phyloP scores from a whole-genome alignment of 2,113 vertebrate genomes.

The Phodopus roborovskii region DNA sequence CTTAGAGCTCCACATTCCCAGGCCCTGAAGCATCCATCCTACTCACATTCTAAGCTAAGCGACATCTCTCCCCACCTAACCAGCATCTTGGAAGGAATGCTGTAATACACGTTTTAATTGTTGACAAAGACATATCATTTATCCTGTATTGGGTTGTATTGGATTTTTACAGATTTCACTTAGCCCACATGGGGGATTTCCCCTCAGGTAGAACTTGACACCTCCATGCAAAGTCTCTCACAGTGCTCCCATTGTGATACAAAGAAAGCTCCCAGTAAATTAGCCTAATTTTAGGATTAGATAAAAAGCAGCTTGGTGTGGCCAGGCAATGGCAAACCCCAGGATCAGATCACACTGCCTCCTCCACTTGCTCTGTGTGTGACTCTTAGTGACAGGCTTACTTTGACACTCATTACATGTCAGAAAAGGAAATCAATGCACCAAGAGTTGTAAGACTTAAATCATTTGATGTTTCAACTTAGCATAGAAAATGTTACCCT shows the following conservation, averaged over 20 bases:
- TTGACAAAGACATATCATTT: background rate
- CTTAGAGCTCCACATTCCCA: too few species aligned
- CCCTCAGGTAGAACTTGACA: background rate
- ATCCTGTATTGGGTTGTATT: background rate
- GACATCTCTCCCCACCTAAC: background rate
- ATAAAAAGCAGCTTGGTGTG: background rate
- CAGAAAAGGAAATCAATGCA: background rate
- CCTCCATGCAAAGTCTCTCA: background rate
- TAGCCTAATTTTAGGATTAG: slow-evolving; percentile 53
- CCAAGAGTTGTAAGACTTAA: slow-evolving; percentile 3
- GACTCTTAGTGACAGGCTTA: background rate
- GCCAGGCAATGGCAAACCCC: background rate
- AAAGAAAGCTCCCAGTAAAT: background rate
- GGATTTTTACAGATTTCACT: background rate
- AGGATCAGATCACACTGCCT: background rate
- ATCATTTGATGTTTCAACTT: background rate
- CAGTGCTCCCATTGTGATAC: background rate
- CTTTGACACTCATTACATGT: slow-evolving; percentile 15
- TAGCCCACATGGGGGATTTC: background rate
- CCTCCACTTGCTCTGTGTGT: background rate
- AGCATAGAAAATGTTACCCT: slow-evolving; percentile 35
- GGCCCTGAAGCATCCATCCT: fast-evolving
- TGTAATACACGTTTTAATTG: background rate
- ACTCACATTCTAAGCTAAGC: background rate
- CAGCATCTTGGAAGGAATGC: background rate